Percentiles rank a stretch among this genome's conserved stretches.
Evolutionary conservation across 2,797 vertebrate species (phyloP).

Genomic region (Melanotaenia maccullochi): DNA sequence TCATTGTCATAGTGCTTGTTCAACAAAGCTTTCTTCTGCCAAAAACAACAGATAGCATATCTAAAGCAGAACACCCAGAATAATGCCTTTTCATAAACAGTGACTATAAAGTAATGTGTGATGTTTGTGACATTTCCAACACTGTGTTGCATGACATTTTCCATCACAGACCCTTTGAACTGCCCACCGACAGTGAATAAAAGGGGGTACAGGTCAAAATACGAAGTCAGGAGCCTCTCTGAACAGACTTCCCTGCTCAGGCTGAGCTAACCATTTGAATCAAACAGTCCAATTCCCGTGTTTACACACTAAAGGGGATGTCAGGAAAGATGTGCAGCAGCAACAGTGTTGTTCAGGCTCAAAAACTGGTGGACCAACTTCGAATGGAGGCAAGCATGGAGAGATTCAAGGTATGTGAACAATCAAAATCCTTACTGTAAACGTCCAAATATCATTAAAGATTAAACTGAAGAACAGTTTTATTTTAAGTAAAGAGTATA

Average conservation of each 20-base stretch:
- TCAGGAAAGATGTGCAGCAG: constrained; percentile 79
- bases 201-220: constrained; percentile 52
- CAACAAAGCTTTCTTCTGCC: not conserved
- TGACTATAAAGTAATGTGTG: constrained; percentile 59
- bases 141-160: constrained; percentile 65
- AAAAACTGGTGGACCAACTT: constrained; percentile 86
- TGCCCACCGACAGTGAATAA: constrained; percentile 46
- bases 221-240: constrained; percentile 17
- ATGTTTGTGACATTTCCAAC: constrained; percentile 83
- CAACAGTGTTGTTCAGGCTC: constrained; percentile 82
- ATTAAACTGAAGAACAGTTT: not conserved
- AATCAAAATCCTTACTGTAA: not conserved
- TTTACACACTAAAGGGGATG: constrained; percentile 56
- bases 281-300: not conserved
- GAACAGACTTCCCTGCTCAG: constrained; percentile 25
- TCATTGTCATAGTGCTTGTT: not conserved
- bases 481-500: not conserved
- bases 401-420: constrained; percentile 83
- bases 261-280: constrained; percentile 13
- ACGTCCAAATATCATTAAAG: not conserved
- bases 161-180: constrained; percentile 81
- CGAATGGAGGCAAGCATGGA: constrained; percentile 83
- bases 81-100: constrained; percentile 32
- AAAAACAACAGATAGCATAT: not conserved
- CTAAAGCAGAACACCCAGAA: constrained; percentile 1